phyloP scores from a whole-genome alignment of 1,140 invertebrate species.

The Ceratitis capitata region DNA sequence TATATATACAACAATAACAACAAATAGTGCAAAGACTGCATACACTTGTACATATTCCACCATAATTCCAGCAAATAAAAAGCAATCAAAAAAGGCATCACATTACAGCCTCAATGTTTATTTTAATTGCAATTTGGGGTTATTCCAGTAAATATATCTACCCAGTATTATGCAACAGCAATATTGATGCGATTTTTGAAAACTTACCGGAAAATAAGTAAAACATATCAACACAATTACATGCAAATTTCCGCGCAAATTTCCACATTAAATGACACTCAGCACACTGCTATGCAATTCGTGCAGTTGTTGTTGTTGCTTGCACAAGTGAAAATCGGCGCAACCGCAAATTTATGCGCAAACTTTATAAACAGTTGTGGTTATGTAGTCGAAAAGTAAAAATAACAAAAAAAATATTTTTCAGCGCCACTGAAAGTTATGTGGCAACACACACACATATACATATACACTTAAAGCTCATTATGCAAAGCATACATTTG shows the following conservation, averaged over 20 bases:
- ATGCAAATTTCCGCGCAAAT: neutral
- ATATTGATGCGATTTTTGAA: neutral
- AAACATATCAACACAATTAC: neutral
- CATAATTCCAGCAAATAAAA: neutral
- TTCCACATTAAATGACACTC: neutral
- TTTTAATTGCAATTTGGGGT: slow-evolving; percentile 3
- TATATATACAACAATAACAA: neutral
- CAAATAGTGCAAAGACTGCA: neutral
- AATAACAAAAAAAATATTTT: neutral
- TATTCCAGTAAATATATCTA: neutral
- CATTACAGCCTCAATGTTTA: neutral
- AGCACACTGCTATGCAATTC: neutral
- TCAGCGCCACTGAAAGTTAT: neutral
- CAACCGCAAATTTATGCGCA: slow-evolving; percentile 14
- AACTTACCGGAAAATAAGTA: neutral
- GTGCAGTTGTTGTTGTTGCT: neutral
- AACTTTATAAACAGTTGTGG: neutral
- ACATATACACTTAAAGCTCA: neutral
- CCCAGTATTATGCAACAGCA: neutral
- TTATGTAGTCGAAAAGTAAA: neutral
- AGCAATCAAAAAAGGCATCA: neutral
- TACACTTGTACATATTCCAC: neutral
- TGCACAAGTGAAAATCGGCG: neutral
- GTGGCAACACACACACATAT: neutral
- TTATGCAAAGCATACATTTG: slow-evolving; percentile 13